These are phyloP conservation scores for Bombus vancouverensis DNA, from an alignment of 1,140 invertebrate species.

Conservation along the genomic window DNA sequence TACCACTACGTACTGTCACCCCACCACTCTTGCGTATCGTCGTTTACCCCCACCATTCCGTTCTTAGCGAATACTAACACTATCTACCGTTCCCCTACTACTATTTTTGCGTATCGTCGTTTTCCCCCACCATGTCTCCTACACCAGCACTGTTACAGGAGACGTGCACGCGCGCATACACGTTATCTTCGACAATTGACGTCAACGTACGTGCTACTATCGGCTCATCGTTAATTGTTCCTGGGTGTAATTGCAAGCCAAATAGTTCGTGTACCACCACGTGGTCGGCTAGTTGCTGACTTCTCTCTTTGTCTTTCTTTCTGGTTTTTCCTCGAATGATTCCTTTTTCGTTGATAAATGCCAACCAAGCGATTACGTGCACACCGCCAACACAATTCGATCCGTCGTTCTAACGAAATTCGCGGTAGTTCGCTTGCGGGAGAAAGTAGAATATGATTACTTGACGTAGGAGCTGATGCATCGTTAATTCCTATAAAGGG, in stretches of 20 bases:
- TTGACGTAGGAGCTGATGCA: not conserved
- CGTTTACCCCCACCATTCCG: not conserved
- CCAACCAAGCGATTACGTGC: not conserved
- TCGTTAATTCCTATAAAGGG: not conserved
- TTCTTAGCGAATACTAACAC: constrained; percentile 61
- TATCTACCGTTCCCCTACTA: not conserved
- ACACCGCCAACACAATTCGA: constrained; percentile 4
- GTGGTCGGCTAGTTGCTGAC: constrained; percentile 30
- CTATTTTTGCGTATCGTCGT: constrained; percentile 10
- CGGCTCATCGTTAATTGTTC: constrained; percentile 68
- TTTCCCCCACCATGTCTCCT: not conserved
- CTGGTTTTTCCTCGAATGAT: not conserved
- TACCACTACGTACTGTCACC: not conserved
- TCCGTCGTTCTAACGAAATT: constrained; percentile 12
- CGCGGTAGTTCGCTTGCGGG: not conserved
- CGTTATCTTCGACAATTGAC: constrained; percentile 77
- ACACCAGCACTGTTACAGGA: not conserved
- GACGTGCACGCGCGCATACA: constrained; percentile 45
- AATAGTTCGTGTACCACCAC: constrained; percentile 54
- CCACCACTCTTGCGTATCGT: constrained; percentile 10
- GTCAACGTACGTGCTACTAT: constrained; percentile 68
- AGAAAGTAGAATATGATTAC: constrained; percentile 19
- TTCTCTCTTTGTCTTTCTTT: not conserved
- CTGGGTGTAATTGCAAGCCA: constrained; percentile 62
- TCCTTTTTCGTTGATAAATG: constrained; percentile 2